A percentile compares a stretch with the other conserved stretches of the same genome.
phyloP scores from a whole-genome alignment of 2,888 invertebrate species.

The Drosophila infuscata region DNA sequence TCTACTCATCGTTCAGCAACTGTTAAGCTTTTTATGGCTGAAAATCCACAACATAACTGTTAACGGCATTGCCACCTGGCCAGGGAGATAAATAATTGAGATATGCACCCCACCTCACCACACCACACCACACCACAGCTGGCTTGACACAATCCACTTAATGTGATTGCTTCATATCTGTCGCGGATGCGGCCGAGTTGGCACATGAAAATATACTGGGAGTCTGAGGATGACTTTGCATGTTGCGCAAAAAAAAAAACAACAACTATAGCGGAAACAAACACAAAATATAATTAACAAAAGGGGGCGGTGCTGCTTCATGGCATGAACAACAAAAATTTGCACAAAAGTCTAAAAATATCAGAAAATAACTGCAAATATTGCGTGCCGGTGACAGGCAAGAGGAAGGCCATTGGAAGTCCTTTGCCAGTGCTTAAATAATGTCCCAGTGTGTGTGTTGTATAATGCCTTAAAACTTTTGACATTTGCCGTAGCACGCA shows the following conservation, averaged over 20 bases:
- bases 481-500: constrained; percentile 54
- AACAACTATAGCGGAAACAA: constrained; percentile 2
- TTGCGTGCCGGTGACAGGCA: constrained; percentile 53
- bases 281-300: constrained; percentile 41
- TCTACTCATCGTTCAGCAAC: constrained; percentile 43
- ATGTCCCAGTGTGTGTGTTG: constrained; percentile 24
- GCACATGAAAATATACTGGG: constrained; percentile 37
- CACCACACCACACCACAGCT: not conserved
- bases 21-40: constrained; percentile 44
- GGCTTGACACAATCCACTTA: constrained; percentile 52
- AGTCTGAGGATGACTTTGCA: constrained; percentile 4
- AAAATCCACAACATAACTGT: constrained; percentile 37
- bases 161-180: constrained; percentile 62
- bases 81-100: constrained; percentile 44
- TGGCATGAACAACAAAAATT: constrained; percentile 32
- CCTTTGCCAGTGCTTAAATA: constrained; percentile 31
- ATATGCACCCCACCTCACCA: constrained; percentile 6
- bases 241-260: not conserved
- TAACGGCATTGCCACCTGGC: constrained; percentile 40
- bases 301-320: not conserved
- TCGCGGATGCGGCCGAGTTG: constrained; percentile 9
- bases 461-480: constrained; percentile 43
- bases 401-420: constrained; percentile 27
- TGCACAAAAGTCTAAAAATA: constrained; percentile 61
- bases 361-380: constrained; percentile 31